Evolutionary conservation across 30 jellyfish, hydroid and myxozoan species (phyloP).

Genomic region (Nemopilema nomurai): DNA sequence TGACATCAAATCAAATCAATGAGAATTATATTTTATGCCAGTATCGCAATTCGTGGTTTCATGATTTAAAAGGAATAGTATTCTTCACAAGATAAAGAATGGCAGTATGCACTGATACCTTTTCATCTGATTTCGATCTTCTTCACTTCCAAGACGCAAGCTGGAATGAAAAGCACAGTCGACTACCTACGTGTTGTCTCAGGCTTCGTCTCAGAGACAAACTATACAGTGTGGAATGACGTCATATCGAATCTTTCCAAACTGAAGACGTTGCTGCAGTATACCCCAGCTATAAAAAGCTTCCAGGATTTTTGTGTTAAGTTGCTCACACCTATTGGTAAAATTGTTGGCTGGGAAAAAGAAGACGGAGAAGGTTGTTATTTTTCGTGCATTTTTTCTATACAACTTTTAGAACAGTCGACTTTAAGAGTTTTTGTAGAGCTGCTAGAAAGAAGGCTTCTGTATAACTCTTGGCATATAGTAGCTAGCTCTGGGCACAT

Average conservation of each 20-base stretch:
- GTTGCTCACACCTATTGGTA: constrained; percentile 66
- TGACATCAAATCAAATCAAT: too few relatives aligned
- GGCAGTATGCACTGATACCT: not conserved
- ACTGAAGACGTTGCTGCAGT: constrained; percentile 68
- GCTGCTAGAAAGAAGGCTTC: too few relatives aligned
- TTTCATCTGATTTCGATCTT: not conserved
- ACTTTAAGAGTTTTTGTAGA: too few relatives aligned
- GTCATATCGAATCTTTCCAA: constrained; percentile 65
- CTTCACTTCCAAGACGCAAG: constrained; percentile 59
- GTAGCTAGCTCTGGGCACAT: too few relatives aligned
- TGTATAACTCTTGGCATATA: too few relatives aligned
- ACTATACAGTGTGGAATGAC: constrained; percentile 94
- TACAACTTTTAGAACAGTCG: too few relatives aligned
- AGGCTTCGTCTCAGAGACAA: constrained; percentile 76
- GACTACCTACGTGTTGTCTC: constrained; percentile 72
- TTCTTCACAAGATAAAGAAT: too few relatives aligned
- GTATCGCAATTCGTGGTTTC: too few relatives aligned
- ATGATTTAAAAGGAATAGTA: too few relatives aligned
- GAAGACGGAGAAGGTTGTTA: constrained; percentile 79
- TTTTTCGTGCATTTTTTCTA: not conserved
- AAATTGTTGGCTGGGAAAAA: constrained; percentile 84
- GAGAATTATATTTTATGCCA: too few relatives aligned
- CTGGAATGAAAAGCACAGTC: constrained; percentile 87
- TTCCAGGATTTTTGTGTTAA: constrained; percentile 63
- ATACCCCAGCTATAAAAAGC: constrained; percentile 51